Evolutionary conservation across 2,113 vertebrate species (phyloP).

Genomic region (Pristiophorus japonicus): DNA sequence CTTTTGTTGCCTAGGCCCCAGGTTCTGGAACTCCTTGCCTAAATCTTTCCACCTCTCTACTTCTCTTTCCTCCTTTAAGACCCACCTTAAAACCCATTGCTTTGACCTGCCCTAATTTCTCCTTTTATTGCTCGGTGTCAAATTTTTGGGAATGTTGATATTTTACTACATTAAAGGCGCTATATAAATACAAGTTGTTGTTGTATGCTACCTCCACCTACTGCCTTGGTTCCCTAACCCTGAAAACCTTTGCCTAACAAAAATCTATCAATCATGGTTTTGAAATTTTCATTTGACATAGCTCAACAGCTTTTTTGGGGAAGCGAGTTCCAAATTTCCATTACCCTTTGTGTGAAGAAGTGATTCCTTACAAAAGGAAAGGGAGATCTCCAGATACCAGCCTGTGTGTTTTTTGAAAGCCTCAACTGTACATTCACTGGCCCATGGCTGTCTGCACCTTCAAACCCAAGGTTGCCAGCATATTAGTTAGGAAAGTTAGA

Average conservation of each 20-base stretch:
- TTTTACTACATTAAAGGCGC: too few species aligned
- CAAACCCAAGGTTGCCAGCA: not conserved
- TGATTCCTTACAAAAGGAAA: not conserved
- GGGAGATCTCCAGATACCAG: not conserved
- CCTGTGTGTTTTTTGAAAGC: not conserved
- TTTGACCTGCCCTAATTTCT: too few species aligned
- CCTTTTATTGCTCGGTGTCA: too few species aligned
- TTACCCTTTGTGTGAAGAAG: not conserved
- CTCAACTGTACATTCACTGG: not conserved
- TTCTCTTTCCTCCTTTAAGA: too few species aligned
- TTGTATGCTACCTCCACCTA: not conserved
- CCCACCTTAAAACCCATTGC: too few species aligned
- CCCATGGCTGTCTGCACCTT: not conserved
- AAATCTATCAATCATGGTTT: not conserved
- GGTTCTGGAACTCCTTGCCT: too few species aligned
- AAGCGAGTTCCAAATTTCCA: not conserved
- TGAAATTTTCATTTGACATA: not conserved
- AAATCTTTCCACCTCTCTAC: too few species aligned
- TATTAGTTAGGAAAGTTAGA: not conserved
- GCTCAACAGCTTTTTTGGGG: not conserved
- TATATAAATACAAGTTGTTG: too few species aligned
- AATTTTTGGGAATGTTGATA: too few species aligned
- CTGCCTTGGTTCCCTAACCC: not conserved
- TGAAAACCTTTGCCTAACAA: not conserved
- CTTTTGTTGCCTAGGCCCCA: too few species aligned